phyloP scores from a whole-genome alignment of 2,888 invertebrate genomes.

The Diabrotica balteata region DNA sequence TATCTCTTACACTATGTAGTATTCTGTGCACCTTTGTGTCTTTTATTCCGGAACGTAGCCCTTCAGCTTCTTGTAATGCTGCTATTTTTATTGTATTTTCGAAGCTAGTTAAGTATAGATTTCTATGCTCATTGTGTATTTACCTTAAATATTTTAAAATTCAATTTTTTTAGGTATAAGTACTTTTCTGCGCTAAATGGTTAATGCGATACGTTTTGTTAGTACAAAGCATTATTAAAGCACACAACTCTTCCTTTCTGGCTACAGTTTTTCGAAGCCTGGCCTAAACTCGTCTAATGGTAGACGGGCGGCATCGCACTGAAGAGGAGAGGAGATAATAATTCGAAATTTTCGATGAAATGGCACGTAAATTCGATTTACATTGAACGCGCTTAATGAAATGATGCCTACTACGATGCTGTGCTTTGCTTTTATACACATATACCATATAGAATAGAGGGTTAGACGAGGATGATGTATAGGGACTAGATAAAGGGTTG shows the following conservation, averaged over 20 bases:
- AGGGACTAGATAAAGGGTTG: constrained; percentile 34
- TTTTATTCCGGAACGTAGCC: too few relatives aligned
- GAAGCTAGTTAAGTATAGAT: too few relatives aligned
- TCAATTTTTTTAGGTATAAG: background rate
- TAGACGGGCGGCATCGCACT: background rate
- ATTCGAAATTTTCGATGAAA: constrained; percentile 32
- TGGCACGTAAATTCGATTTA: constrained; percentile 35
- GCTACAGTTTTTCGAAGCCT: background rate
- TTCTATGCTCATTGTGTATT: too few relatives aligned
- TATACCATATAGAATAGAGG: constrained; percentile 2
- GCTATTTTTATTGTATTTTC: too few relatives aligned
- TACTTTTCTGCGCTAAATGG: background rate
- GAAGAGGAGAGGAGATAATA: constrained; percentile 27
- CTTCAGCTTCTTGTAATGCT: too few relatives aligned
- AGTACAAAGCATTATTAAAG: too few relatives aligned
- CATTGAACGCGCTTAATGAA: constrained; percentile 33
- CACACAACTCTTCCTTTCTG: background rate
- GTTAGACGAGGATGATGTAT: constrained; percentile 31
- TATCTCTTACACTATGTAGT: too few relatives aligned
- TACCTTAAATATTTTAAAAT: too few relatives aligned
- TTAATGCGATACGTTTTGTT: background rate
- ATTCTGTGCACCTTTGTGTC: too few relatives aligned
- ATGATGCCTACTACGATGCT: constrained; percentile 19
- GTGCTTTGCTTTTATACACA: constrained; percentile 22
- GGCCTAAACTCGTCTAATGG: constrained; percentile 4